Percentiles rank a stretch among this genome's conserved stretches.
Evolutionary conservation across 1,140 invertebrate species (phyloP).

Genomic region (Drosophila nigromelanica): DNA sequence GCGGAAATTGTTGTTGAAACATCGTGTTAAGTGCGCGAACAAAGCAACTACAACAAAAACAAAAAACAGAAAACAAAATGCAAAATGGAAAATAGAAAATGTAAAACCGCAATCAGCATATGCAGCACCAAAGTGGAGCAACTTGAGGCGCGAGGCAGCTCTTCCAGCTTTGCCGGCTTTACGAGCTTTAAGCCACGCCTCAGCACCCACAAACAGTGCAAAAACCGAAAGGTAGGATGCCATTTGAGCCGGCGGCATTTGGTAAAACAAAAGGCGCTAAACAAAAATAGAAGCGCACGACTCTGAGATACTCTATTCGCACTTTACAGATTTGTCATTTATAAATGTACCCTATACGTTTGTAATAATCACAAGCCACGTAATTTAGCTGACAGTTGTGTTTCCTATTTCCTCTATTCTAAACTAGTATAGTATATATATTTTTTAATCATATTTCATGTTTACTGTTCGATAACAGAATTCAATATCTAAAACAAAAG

Average conservation of each 20-base stretch:
- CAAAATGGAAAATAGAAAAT: conserved; percentile 35
- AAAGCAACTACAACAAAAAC: conserved; percentile 20
- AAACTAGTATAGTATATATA: too few species aligned
- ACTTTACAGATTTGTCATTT: too few species aligned
- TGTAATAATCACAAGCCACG: too few species aligned
- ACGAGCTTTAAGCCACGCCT: conserved; percentile 34
- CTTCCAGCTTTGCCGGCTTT: conserved; percentile 40
- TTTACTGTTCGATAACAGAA: too few species aligned
- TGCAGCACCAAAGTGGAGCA: conserved; percentile 66
- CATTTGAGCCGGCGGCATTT: conserved; percentile 13
- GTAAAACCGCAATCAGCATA: conserved; percentile 76
- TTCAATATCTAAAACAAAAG: too few species aligned
- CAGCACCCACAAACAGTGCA: conserved; percentile 17
- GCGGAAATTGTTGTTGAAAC: conserved; percentile 44
- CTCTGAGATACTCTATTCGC: background rate
- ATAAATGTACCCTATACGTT: too few species aligned
- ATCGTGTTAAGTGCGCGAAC: conserved; percentile 24
- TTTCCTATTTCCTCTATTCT: too few species aligned
- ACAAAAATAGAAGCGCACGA: conserved; percentile 10
- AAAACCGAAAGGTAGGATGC: conserved; percentile 11
- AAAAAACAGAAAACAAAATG: conserved; percentile 10
- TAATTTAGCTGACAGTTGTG: too few species aligned
- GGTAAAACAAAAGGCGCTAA: conserved; percentile 1
- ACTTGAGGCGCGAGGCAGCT: conserved; percentile 23
- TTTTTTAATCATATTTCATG: too few species aligned